Base-by-base conservation (phyloP, 2,888 invertebrate genomes). In the Phengaris alcon region DNA sequence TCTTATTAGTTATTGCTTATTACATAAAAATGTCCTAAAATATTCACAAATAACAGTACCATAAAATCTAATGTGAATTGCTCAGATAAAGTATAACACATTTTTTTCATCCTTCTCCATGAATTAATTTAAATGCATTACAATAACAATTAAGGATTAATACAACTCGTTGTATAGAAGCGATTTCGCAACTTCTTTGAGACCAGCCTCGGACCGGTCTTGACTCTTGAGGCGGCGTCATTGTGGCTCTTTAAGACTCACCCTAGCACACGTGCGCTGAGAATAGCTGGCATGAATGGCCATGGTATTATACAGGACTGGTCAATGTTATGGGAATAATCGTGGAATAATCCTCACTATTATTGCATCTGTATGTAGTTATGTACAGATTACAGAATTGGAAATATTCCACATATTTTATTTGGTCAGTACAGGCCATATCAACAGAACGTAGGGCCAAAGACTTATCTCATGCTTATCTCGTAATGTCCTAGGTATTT, bases 181-280 rank as follows among this genome's bases (percentile, higher is more conserved):
- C 44, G 46, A 68, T 54, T 70, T 75, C 22, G 69, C 70, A 48
- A 75, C 70, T 57, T 48, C 46, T 75, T 75, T 75, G 55, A 57
- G 13, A 79, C 84, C 83, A 35, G 35, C 35, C 3, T 83, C 82
- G 82, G 81, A 85, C 85, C 83, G 84, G 85, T 84, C 80, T 75
- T 77, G 79, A 22, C 22, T 22, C 22, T 22, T 22, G 22, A 22
- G 22, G 22, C 48, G 15, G 46, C 75, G 78, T 75, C 76, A 82
- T 80, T 81, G 80, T 81, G 81, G 80, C 81, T 82, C 86, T 88
- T 88, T 87, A 83, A 86, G 85, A 80, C 75, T 77, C 80, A 81
- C 86, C 87, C 87, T 83, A 80, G 82, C 85, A 90, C 91, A 92
- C 91, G 91, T 91, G 91, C 90, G 88, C 85, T 83, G 81, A 83